phyloP scores from a whole-genome alignment of 2,113 vertebrate genomes.

The Azemiops feae region DNA sequence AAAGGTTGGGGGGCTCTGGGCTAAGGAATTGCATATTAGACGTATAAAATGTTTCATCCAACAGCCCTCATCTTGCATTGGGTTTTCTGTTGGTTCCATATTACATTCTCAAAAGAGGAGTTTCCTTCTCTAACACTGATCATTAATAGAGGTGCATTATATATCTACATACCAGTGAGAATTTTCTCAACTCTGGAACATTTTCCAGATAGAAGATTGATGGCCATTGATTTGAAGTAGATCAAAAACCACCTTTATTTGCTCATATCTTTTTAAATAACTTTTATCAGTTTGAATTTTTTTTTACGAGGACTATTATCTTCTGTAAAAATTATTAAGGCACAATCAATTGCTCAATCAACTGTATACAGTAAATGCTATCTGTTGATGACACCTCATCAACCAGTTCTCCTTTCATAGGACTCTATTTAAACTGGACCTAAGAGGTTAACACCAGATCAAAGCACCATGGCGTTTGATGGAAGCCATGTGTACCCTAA shows the following conservation, averaged over 20 bases:
- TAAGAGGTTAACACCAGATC: background rate
- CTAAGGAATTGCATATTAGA: background rate
- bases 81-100: background rate
- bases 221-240: background rate
- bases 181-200: background rate
- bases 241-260: background rate
- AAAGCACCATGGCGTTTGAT: background rate
- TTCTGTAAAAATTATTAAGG: background rate
- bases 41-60: background rate
- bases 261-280: background rate
- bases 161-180: background rate
- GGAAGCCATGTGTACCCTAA: background rate
- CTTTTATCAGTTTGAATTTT: background rate
- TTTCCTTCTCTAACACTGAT: background rate
- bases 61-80: background rate
- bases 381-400: background rate
- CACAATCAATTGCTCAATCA: background rate
- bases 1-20: too few relatives aligned
- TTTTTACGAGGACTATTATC: background rate
- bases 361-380: background rate
- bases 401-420: background rate
- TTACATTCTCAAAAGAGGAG: background rate
- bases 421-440: background rate
- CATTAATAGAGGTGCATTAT: background rate
- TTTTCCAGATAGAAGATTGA: background rate